phyloP scores from a whole-genome alignment of 2,797 vertebrate genomes.

The Bovichtus variegatus region DNA sequence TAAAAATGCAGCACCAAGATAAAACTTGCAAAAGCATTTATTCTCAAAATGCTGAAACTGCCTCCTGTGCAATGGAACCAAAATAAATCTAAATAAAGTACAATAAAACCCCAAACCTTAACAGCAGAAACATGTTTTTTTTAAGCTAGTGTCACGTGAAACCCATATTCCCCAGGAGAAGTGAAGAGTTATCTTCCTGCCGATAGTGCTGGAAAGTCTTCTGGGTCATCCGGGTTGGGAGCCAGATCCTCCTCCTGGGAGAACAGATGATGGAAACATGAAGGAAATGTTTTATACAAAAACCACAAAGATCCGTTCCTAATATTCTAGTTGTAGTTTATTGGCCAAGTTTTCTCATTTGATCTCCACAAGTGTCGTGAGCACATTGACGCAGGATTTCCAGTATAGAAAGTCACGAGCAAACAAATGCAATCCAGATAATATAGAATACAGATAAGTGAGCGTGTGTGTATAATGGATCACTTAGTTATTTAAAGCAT shows the following conservation, averaged over 20 bases:
- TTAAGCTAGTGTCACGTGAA: constrained; percentile 51
- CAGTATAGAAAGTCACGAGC: background rate
- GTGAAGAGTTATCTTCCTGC: constrained; percentile 61
- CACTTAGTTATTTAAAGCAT: background rate
- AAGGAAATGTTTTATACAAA: background rate
- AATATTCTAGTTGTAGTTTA: background rate
- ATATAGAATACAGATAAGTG: background rate
- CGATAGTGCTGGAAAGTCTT: constrained; percentile 96
- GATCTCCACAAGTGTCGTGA: background rate
- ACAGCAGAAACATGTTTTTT: constrained; percentile 48
- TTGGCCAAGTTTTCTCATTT: background rate
- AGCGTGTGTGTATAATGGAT: background rate
- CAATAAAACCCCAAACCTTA: constrained; percentile 64
- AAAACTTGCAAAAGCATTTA: constrained; percentile 75
- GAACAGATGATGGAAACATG: background rate
- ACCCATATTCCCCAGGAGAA: constrained; percentile 36
- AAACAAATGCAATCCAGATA: background rate
- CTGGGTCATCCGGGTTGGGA: constrained; percentile 96
- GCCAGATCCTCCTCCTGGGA: constrained; percentile 73
- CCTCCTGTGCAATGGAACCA: constrained; percentile 48
- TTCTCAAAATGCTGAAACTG: constrained; percentile 58
- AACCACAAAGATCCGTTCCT: background rate
- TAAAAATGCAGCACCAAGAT: background rate
- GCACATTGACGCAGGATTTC: background rate
- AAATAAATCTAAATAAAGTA: constrained; percentile 30